Evolutionary conservation across 1,140 invertebrate species (phyloP), one percentile per base, ranked within the genome.

Genomic region (Tetramorium simillimum): DNA sequence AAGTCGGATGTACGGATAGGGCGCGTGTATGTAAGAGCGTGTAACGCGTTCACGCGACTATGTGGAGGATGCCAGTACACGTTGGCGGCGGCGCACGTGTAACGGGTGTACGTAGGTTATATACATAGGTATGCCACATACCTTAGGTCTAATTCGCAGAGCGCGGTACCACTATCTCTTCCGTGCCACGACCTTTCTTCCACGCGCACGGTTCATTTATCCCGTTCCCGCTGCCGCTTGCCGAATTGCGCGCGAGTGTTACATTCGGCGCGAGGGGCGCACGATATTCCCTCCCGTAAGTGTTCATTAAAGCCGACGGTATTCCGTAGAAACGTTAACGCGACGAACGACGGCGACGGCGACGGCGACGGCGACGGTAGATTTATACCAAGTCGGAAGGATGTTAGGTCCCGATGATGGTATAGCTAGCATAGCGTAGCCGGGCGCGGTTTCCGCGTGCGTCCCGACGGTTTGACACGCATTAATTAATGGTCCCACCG

Each of bases 131-230:
- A 86, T 76, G 86, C 80, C 80, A 58, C 89, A 88, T 88, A 88
- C 84, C 89, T 91, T 91, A 91, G 87, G 78, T 91, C 86, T 90
- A 91, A 91, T 91, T 91, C 90, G 82, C 28, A 73, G 90, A 56
- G 86, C 76, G 86, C 82, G 80, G 89, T 77, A 86, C 81, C 72
- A 58, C 87, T 90, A 86, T 91, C 84, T 90, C 89, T 88, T 75
- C 77, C 86, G 84, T 88, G 88, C 53, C 82, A 90, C 87, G 87
- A 91, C 89, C 89, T 90, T 91, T 90, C 89, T 90, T 86, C 88
- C 89, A 63, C 76, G 82, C 56, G 62, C 76, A 90, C 76, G 82
- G 76, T 90, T 90, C 86, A 90, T 90, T 90, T 88, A 86, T 85
- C 89, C 81, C 81, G 58, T 85, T 89, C 43, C 33, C 77, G 46